Percentiles rank a stretch among this genome's conserved stretches.
These are phyloP conservation scores for Aleiodes sp. DNA, from an alignment of 1,140 invertebrate species.

Conservation along the genomic window DNA sequence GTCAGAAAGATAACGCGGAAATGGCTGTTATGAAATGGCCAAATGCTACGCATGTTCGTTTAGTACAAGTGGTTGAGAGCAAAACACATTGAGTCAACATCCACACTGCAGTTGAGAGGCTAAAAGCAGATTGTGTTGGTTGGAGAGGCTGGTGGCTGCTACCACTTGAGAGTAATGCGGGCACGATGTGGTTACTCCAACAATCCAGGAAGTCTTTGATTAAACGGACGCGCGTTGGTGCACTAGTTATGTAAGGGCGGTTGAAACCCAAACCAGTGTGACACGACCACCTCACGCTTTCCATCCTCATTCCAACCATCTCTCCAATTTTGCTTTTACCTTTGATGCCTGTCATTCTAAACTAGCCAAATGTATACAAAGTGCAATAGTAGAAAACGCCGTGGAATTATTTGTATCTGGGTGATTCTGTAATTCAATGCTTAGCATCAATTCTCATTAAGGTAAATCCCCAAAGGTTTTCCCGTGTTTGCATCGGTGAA, in stretches of 20 bases:
- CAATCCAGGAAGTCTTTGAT: conserved; percentile 36
- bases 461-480: too few species aligned
- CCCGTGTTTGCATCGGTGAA: too few species aligned
- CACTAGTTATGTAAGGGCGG: conserved; percentile 32
- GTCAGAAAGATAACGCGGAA: conserved; percentile 28
- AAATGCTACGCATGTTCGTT: conserved; percentile 16
- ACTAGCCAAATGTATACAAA: too few species aligned
- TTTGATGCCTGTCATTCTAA: neutral
- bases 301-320: neutral
- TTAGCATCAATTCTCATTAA: too few species aligned
- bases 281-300: conserved; percentile 8
- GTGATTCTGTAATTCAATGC: too few species aligned
- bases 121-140: neutral
- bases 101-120: neutral
- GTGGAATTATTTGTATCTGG: too few species aligned
- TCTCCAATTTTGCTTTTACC: neutral
- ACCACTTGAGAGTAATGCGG: conserved; percentile 34
- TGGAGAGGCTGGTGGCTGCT: conserved; percentile 2
- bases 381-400: too few species aligned
- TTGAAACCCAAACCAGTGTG: conserved; percentile 31
- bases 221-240: conserved; percentile 29
- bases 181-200: conserved; percentile 30
- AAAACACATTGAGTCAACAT: conserved; percentile 7
- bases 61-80: neutral
- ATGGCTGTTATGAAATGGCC: conserved; percentile 32